Evolutionary conservation across 2,888 invertebrate species (phyloP), one percentile per base, ranked within the genome.

Genomic region (Stictocephala bisonia): DNA sequence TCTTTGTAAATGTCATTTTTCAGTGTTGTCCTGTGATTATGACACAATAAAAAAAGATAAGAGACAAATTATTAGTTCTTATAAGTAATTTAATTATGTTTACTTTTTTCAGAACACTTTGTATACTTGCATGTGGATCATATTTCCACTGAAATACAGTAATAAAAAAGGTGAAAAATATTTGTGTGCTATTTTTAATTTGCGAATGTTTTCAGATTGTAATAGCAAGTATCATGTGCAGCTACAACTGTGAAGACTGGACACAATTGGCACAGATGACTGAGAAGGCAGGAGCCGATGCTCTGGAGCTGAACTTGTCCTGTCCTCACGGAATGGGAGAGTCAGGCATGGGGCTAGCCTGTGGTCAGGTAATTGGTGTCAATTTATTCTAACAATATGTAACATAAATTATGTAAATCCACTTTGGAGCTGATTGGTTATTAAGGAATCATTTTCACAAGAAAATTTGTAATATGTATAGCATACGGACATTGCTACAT

Each of bases 311-410:
- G 66, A 99, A 99, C 86, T 85, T 99, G 66, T 98, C 97, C 0
- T 99, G 99, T 83, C 99, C 99, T 0, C 99, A 99, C 84, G 99
- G 99, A 4, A 99, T 99, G 97, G 97, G 97, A 1, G 98, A 98
- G 83, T 90, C 93, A 11, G 98, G 98, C 44, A 99, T 99, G 99
- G 99, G 99, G 0, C 86, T 99, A 67, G 99, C 99, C 53, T 99
- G 99, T 84, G 99, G 99, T 72, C 97, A 98, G 88, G 94, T 93
- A 83, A 72, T 69, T 50, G 3, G n/a, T 26, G 2, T 9, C 15
- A 56, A 56, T 18, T 44, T 18, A 44, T 44, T 18, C 15, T 44
- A 44, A 44, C 18, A 44, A 9, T 18, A 44, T 44, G 44, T 3
- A 20, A 44, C 9, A 44, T 4, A 3, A n/a, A n/a, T n/a, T n/a